Conservation (phyloP, 2,113 vertebrate genomes). For the Pithys albifrons region DNA sequence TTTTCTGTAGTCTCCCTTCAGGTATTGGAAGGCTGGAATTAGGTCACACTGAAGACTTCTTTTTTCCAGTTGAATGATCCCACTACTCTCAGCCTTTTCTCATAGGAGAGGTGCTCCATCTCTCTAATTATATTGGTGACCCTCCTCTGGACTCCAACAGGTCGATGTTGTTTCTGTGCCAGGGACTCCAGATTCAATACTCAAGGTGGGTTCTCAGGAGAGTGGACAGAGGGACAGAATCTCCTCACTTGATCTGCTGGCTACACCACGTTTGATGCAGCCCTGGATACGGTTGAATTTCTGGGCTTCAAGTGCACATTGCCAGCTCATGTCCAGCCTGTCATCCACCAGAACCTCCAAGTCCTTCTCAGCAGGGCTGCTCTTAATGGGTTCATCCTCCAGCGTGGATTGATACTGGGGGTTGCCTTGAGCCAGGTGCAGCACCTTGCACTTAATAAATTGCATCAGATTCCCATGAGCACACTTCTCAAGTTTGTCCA, state of each 20-base stretch:
- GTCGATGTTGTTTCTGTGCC: not conserved
- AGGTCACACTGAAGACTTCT: not conserved
- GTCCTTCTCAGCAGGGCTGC: not conserved
- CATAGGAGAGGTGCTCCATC: not conserved
- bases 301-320: too few relatives aligned
- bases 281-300: accelerated
- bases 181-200: not conserved
- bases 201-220: not conserved
- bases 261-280: not conserved
- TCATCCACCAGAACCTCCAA: not conserved
- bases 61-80: not conserved
- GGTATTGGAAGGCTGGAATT: not conserved
- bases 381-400: not conserved
- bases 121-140: too few relatives aligned
- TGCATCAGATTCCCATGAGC: not conserved
- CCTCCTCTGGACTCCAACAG: not conserved
- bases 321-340: not conserved
- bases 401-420: accelerated
- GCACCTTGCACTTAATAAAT: not conserved
- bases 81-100: not conserved
- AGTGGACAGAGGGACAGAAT: not conserved
- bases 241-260: not conserved
- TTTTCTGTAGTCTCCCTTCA: not conserved
- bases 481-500: not conserved
- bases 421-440: not conserved